A percentile compares a stretch with the other conserved stretches of the same genome.
These are phyloP conservation scores for Istiophorus platypterus DNA, from an alignment of 2,113 vertebrate species.

Conservation along the genomic window DNA sequence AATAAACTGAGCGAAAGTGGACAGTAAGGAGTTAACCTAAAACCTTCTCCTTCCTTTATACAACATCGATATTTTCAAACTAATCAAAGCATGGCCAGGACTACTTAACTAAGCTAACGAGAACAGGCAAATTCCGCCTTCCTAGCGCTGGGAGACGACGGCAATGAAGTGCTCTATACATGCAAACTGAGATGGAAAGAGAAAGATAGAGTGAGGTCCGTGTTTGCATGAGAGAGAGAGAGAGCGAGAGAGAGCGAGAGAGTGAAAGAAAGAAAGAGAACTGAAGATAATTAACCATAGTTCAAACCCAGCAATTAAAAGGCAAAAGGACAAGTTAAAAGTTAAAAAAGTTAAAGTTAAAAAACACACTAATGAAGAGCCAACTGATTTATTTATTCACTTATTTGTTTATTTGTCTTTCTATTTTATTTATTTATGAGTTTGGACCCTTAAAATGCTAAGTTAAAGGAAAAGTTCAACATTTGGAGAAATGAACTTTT, in stretches of 20 bases:
- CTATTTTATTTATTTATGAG: slow-evolving; percentile 24
- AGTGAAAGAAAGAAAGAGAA: slow-evolving; percentile 3
- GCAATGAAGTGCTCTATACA: slow-evolving; percentile 54
- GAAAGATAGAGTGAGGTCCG: slow-evolving; percentile 1
- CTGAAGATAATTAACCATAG: slow-evolving; percentile 61
- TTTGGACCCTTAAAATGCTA: neutral
- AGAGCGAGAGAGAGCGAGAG: neutral
- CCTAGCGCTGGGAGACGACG: slow-evolving; percentile 47
- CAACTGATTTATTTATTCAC: slow-evolving; percentile 1
- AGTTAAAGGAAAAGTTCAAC: slow-evolving; percentile 6
- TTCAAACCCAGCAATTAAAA: slow-evolving; percentile 67
- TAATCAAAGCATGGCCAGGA: slow-evolving; percentile 83
- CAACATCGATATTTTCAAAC: slow-evolving; percentile 82
- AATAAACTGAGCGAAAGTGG: slow-evolving; percentile 11
- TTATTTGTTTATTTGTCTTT: neutral
- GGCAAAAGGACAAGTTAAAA: slow-evolving; percentile 46
- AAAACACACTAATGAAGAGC: slow-evolving; percentile 1
- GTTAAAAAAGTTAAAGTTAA: slow-evolving; percentile 52
- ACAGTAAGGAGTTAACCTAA: slow-evolving; percentile 68
- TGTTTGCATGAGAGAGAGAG: neutral
- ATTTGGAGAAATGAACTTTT: neutral
- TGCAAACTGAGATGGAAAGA: slow-evolving; percentile 37
- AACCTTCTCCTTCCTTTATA: slow-evolving; percentile 62
- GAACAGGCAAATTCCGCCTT: slow-evolving; percentile 67
- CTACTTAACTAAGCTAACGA: slow-evolving; percentile 83